Percentiles rank a stretch among this genome's conserved stretches.
Evolutionary conservation across 1,140 invertebrate genomes (phyloP).

Genomic region (Pseudomyrmex concolor): DNA sequence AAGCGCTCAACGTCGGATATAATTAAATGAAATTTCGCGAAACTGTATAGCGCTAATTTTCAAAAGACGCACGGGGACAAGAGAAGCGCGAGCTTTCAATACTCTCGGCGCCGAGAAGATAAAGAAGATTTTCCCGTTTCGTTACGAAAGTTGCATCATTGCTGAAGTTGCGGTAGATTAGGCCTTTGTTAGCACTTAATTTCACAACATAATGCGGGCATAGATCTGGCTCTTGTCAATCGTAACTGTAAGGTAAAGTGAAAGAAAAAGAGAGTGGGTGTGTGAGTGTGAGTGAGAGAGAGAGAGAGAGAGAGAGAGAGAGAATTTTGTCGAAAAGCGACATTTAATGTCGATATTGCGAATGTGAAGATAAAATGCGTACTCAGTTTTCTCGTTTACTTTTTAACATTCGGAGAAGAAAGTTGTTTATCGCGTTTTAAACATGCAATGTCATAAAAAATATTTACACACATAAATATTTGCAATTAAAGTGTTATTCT

Average conservation of each 20-base stretch:
- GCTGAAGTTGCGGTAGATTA: conserved; percentile 44
- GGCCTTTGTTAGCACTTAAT: conserved; percentile 32
- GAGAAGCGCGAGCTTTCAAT: conserved; percentile 13
- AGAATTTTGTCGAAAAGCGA: background rate
- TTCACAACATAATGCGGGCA: conserved; percentile 22
- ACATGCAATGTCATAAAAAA: no score
- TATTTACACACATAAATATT: no score
- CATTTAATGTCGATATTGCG: background rate
- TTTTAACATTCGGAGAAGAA: no score
- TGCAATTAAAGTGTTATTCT: no score
- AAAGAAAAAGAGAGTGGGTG: background rate
- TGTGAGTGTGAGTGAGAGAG: no score
- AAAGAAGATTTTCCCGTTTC: background rate
- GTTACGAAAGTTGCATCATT: conserved; percentile 29
- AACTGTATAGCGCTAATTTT: conserved; percentile 31
- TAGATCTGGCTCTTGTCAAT: conserved; percentile 18
- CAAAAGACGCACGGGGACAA: conserved; percentile 5
- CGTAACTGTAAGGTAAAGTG: background rate
- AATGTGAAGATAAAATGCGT: background rate
- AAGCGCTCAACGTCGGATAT: background rate
- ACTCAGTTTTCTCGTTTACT: background rate
- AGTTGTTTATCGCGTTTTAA: no score
- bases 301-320: no score
- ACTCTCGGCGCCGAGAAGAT: conserved; percentile 23
- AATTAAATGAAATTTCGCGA: conserved; percentile 34